A percentile compares a stretch with the other conserved stretches of the same genome.
These are phyloP conservation scores for Ploceus nigricollis DNA, from an alignment of 2,113 vertebrate genomes.

Conservation along the genomic window DNA sequence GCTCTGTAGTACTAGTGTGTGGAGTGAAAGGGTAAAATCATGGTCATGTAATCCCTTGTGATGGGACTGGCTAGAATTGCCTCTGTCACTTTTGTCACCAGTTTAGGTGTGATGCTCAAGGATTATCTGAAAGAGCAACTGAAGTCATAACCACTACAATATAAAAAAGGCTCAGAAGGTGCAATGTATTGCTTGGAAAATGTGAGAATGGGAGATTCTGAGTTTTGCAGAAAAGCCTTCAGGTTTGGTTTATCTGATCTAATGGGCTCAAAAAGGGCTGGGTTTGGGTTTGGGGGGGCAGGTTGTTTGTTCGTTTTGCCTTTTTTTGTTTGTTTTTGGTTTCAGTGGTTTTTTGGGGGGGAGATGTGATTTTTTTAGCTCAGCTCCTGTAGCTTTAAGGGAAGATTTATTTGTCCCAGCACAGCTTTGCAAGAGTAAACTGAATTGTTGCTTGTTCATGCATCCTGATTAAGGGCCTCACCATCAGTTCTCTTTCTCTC, in stretches of 20 bases:
- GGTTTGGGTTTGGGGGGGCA: neutral
- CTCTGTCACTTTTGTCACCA: neutral
- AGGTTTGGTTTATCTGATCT: neutral
- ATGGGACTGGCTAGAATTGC: neutral
- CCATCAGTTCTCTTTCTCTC: neutral
- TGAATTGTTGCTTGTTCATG: constrained; percentile 22
- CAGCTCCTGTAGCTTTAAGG: neutral
- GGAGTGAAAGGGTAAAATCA: neutral
- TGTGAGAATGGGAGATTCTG: neutral
- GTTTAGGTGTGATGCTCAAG: neutral
- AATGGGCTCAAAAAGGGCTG: neutral
- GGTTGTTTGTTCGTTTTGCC: neutral
- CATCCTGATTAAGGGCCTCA: constrained; percentile 31
- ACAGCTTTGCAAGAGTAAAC: neutral
- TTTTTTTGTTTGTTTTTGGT: neutral
- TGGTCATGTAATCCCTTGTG: neutral
- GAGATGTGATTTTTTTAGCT: neutral
- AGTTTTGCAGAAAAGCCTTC: neutral
- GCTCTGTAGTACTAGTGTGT: neutral
- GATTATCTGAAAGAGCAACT: neutral
- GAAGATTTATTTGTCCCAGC: constrained; percentile 24
- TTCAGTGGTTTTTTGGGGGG: neutral
- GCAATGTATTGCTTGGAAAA: neutral
- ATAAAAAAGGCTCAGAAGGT: neutral
- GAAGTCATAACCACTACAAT: neutral